phyloP scores from a whole-genome alignment of 2,797 vertebrate genomes.

The Gobionotothen gibberifrons region DNA sequence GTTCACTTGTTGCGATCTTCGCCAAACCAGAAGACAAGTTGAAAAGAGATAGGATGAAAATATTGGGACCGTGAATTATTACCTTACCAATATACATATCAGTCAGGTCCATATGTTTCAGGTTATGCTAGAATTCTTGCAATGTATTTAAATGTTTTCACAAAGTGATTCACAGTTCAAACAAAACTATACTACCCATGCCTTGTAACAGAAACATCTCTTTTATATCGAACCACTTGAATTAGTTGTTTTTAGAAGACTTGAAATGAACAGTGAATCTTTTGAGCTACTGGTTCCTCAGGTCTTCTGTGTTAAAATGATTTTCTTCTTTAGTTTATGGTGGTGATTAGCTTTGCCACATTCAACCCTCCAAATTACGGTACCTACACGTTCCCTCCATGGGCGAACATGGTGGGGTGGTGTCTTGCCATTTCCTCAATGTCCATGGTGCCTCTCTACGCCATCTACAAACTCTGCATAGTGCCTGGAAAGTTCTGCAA shows the following conservation, averaged over 20 bases:
- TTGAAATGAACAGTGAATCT: background rate
- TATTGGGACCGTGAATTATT: background rate
- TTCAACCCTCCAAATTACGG: constrained; percentile 90
- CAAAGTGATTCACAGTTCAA: no score
- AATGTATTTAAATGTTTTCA: background rate
- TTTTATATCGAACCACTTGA: no score
- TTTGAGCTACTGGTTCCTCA: background rate
- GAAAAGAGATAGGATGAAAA: background rate
- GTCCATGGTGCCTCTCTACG: constrained; percentile 91
- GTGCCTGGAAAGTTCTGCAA: constrained; percentile 88
- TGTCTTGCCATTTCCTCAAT: constrained; percentile 91
- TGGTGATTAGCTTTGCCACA: constrained; percentile 90
- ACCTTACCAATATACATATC: background rate
- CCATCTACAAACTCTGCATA: constrained; percentile 90
- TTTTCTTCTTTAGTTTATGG: constrained; percentile 85
- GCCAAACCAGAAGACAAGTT: background rate
- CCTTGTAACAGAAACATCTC: no score
- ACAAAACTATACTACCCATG: no score
- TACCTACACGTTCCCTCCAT: constrained; percentile 87
- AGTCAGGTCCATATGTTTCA: background rate
- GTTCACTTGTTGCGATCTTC: no score
- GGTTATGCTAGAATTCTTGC: background rate
- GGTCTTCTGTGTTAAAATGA: background rate
- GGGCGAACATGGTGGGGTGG: constrained; percentile 92
- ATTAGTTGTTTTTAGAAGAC: no score